These are phyloP conservation scores for Amblyopsis rosae DNA, from an alignment of 2,113 vertebrate species.

Conservation along the genomic window DNA sequence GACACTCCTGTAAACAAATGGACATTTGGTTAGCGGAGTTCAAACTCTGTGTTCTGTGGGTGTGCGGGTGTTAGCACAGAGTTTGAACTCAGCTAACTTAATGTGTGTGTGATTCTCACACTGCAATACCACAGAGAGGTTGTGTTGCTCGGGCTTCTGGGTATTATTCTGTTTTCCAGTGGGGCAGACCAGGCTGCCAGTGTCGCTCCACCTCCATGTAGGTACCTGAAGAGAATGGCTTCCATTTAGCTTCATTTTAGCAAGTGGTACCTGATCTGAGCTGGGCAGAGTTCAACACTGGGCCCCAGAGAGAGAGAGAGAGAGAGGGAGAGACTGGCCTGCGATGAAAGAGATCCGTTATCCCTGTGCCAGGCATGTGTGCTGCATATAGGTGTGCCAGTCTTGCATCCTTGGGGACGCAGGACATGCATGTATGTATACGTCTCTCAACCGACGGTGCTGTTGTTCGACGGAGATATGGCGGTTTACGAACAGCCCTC, in stretches of 20 bases:
- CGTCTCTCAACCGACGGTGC: neutral
- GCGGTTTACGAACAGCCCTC: constrained; percentile 21
- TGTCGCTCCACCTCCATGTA: constrained; percentile 27
- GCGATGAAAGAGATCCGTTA: constrained; percentile 56
- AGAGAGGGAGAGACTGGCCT: constrained; percentile 30
- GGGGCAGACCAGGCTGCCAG: constrained; percentile 42
- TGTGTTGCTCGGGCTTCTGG: constrained; percentile 30
- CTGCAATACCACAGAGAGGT: constrained; percentile 30
- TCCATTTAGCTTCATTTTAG: constrained; percentile 33
- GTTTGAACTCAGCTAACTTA: constrained; percentile 61
- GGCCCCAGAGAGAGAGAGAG: constrained; percentile 13
- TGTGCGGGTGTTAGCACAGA: neutral
- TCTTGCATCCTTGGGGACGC: constrained; percentile 24
- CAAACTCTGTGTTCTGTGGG: too few relatives aligned
- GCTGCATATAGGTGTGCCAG: constrained; percentile 37
- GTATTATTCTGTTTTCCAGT: constrained; percentile 49
- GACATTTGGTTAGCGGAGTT: neutral
- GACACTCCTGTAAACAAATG: neutral
- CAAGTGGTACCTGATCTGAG: constrained; percentile 37
- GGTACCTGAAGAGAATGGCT: constrained; percentile 32
- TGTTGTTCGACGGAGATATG: constrained; percentile 36
- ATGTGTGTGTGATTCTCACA: constrained; percentile 61
- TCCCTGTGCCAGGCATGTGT: constrained; percentile 27
- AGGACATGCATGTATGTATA: neutral
- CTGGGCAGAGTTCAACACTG: constrained; percentile 33